phyloP scores from a whole-genome alignment of 1,140 invertebrate genomes.

The roundworm (Caenorhabditis elegans) region DNA sequence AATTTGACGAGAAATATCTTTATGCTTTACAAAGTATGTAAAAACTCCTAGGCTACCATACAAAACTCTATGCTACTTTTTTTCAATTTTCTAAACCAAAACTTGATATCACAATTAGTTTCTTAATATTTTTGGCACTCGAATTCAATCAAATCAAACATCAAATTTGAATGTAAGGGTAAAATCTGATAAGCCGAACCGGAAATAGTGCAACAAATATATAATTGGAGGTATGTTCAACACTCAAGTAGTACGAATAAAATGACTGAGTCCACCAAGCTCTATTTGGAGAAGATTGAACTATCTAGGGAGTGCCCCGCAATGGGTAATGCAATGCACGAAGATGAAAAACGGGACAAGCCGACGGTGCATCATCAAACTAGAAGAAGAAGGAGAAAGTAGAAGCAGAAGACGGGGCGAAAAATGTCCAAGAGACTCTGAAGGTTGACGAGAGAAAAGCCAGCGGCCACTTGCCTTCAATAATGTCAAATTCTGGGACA shows the following conservation, averaged over 20 bases:
- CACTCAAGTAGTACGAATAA: not conserved
- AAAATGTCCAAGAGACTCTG: constrained; percentile 5
- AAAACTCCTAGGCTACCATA: too few species aligned
- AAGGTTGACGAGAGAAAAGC: constrained; percentile 13
- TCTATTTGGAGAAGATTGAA: constrained; percentile 18
- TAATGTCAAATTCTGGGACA: constrained; percentile 14
- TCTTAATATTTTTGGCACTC: too few species aligned
- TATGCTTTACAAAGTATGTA: too few species aligned
- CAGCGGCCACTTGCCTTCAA: constrained; percentile 25
- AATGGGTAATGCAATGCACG: constrained; percentile 25
- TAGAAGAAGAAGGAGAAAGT: not conserved
- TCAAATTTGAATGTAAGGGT: too few species aligned
- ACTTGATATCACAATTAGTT: too few species aligned
- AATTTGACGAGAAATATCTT: too few species aligned
- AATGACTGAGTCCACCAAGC: not conserved
- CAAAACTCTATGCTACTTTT: too few species aligned
- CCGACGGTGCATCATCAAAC: constrained; percentile 1
- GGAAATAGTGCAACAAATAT: too few species aligned
- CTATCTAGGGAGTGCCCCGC: constrained; percentile 3
- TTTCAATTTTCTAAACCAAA: too few species aligned
- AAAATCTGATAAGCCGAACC: too few species aligned
- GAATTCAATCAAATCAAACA: too few species aligned
- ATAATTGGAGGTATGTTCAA: not conserved
- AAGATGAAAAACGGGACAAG: constrained; percentile 31
- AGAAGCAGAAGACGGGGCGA: not conserved